A percentile compares a stretch with the other conserved stretches of the same genome.
These are phyloP conservation scores for Diarsia mendica DNA, from an alignment of 2,888 invertebrate species.

Conservation along the genomic window DNA sequence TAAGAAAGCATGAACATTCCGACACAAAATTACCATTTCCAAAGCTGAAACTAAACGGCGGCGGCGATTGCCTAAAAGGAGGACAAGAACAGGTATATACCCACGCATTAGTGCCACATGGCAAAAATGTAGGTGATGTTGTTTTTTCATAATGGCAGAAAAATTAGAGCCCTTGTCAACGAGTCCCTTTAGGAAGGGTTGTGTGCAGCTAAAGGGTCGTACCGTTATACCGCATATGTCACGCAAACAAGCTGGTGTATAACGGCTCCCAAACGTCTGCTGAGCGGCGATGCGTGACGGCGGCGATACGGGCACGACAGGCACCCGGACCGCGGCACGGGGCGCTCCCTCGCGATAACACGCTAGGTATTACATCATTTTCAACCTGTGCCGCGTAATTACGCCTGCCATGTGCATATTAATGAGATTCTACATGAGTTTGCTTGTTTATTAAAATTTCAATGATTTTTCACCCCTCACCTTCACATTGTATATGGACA, in stretches of 20 bases:
- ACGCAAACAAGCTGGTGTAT: slow-evolving; percentile 75
- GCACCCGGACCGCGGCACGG: slow-evolving; percentile 40
- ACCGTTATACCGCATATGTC: slow-evolving; percentile 51
- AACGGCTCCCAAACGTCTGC: slow-evolving; percentile 73
- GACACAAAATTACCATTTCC: not conserved
- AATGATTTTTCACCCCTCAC: slow-evolving; percentile 25
- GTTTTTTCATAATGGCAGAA: slow-evolving; percentile 27
- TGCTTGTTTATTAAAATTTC: slow-evolving; percentile 34
- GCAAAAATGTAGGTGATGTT: slow-evolving; percentile 24
- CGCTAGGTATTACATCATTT: slow-evolving; percentile 71
- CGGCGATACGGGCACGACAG: slow-evolving; percentile 54
- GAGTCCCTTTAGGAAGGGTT: slow-evolving; percentile 32
- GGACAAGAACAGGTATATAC: slow-evolving; percentile 12
- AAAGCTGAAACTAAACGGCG: slow-evolving; percentile 16
- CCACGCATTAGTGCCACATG: slow-evolving; percentile 31
- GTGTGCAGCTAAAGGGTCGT: slow-evolving; percentile 33
- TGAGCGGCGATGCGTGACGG: slow-evolving; percentile 69
- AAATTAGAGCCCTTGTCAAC: slow-evolving; percentile 44
- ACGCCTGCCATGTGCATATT: slow-evolving; percentile 50
- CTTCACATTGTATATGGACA: not conserved
- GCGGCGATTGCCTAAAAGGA: not conserved
- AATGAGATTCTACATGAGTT: slow-evolving; percentile 34
- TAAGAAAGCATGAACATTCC: slow-evolving; percentile 26
- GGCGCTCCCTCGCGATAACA: slow-evolving; percentile 66
- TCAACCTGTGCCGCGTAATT: slow-evolving; percentile 67